Percentiles rank a stretch among this genome's conserved stretches.
Conservation (phyloP, 2,113 vertebrate genomes). For the Orientallactaga bullata region DNA sequence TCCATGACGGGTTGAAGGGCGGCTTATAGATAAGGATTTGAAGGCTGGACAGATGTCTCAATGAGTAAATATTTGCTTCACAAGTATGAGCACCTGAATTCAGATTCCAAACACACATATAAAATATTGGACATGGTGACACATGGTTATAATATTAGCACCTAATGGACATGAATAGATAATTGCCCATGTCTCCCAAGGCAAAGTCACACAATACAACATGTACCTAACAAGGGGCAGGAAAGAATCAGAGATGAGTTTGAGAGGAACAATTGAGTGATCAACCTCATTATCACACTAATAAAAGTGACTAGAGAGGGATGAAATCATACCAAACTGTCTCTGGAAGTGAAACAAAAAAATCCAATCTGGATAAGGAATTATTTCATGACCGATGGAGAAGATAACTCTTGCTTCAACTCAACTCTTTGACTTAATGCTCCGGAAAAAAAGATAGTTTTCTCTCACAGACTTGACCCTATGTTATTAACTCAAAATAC, state of each 20-base stretch:
- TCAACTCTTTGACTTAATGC: neutral
- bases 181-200: neutral
- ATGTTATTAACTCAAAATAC: conserved; percentile 38
- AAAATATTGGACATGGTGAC: too few relatives aligned
- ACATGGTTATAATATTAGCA: too few relatives aligned
- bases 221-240: too few relatives aligned
- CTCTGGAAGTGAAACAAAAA: neutral
- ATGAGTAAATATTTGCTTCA: neutral
- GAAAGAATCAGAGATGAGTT: too few relatives aligned
- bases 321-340: neutral
- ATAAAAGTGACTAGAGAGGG: neutral
- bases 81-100: neutral
- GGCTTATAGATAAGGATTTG: neutral
- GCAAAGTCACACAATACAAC: neutral
- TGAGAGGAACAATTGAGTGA: neutral
- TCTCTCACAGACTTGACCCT: neutral
- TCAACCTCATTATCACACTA: neutral
- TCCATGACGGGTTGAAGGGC: neutral
- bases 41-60: neutral
- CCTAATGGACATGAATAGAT: neutral
- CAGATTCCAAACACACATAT: neutral
- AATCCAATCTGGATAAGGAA: neutral
- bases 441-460: conserved; percentile 25
- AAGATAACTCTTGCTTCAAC: neutral
- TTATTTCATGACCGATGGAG: neutral